phyloP scores from a whole-genome alignment of 2,888 invertebrate species.

The Chymomyza procnemis region DNA sequence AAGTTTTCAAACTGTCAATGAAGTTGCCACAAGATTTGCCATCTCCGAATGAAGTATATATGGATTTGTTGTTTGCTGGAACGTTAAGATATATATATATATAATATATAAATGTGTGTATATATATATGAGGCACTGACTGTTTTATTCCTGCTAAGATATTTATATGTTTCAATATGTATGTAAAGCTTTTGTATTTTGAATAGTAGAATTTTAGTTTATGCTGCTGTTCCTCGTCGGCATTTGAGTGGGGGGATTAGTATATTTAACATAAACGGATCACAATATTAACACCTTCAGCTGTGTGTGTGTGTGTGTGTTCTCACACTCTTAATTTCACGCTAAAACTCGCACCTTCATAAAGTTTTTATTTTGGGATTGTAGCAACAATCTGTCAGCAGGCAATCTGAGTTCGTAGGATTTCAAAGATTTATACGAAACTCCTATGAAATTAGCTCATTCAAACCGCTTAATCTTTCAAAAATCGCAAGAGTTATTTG shows the following conservation, averaged over 20 bases:
- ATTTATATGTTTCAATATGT: no score
- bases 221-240: conserved; percentile 27
- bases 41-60: conserved; percentile 1
- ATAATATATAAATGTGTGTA: neutral
- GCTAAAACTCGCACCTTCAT: conserved; percentile 49
- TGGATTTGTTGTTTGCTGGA: conserved; percentile 5
- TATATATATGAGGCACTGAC: no score
- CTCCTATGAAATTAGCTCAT: neutral
- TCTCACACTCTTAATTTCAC: conserved; percentile 44
- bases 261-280: conserved; percentile 30
- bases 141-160: no score
- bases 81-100: neutral
- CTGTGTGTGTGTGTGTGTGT: no score
- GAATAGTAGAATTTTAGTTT: no score
- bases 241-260: conserved; percentile 58
- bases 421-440: neutral
- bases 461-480: neutral
- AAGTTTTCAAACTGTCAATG: conserved; percentile 68
- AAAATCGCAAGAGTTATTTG: no score
- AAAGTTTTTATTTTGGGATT: conserved; percentile 19
- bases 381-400: conserved; percentile 44
- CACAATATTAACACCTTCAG: conserved; percentile 51
- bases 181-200: no score
- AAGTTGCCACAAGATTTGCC: neutral
- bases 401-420: neutral